These are phyloP conservation scores for Trichonephila inaurata DNA, from an alignment of 1,140 invertebrate genomes.

Conservation along the genomic window DNA sequence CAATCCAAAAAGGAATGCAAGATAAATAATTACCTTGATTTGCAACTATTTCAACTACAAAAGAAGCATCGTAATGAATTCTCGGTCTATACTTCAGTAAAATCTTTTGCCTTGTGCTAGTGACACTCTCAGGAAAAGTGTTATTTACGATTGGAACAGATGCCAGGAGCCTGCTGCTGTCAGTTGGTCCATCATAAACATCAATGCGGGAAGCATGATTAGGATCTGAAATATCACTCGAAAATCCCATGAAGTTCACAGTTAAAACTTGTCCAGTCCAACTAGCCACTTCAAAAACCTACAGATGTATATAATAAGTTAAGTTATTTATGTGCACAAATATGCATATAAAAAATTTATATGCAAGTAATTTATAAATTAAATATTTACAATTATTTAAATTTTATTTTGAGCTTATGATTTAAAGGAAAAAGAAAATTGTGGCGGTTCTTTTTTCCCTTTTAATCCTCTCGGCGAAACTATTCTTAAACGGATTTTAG, in stretches of 20 bases:
- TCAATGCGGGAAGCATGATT: conserved; percentile 88
- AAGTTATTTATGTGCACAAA: too few species aligned
- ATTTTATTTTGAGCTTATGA: too few species aligned
- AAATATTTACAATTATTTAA: too few species aligned
- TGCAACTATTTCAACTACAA: conserved; percentile 88
- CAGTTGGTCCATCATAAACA: conserved; percentile 87
- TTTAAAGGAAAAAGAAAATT: too few species aligned
- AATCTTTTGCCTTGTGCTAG: conserved; percentile 88
- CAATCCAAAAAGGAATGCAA: not conserved
- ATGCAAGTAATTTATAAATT: too few species aligned
- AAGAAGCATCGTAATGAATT: conserved; percentile 85
- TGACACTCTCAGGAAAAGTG: conserved; percentile 91
- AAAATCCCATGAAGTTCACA: conserved; percentile 89
- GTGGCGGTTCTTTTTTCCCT: too few species aligned
- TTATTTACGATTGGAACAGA: conserved; percentile 83
- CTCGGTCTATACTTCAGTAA: conserved; percentile 88
- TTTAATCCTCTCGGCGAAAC: too few species aligned
- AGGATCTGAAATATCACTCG: conserved; percentile 83
- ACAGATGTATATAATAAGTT: conserved; percentile 87
- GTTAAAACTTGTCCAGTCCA: conserved; percentile 89
- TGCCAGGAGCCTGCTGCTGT: conserved; percentile 71
- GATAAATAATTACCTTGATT: conserved; percentile 73
- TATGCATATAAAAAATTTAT: too few species aligned
- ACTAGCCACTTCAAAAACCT: conserved; percentile 78
- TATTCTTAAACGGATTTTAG: too few species aligned